Evolutionary conservation across 2,797 vertebrate genomes (phyloP).

Genomic region (Phalloptychus januarius): DNA sequence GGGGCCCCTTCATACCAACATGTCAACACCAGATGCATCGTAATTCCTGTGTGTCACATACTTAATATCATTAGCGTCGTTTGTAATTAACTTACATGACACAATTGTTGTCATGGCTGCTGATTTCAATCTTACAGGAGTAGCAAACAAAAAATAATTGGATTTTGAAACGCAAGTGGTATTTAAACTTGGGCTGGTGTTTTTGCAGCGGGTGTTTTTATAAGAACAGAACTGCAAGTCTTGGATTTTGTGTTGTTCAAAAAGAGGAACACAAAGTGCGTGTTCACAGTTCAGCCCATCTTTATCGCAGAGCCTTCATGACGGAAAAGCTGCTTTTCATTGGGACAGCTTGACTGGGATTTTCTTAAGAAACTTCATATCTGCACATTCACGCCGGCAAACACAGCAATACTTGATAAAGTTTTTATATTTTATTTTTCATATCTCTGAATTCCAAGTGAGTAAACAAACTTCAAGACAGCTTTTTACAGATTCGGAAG

Average conservation of each 20-base stretch:
- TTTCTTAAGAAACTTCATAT: slow-evolving; percentile 15
- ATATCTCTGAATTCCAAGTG: slow-evolving; percentile 1
- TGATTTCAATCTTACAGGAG: too few relatives aligned
- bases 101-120: too few relatives aligned
- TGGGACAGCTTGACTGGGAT: not conserved
- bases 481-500: slow-evolving; percentile 11
- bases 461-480: slow-evolving; percentile 15
- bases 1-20: too few relatives aligned
- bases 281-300: not conserved
- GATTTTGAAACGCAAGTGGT: too few relatives aligned
- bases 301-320: not conserved
- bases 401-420: slow-evolving; percentile 3
- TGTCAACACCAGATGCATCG: too few relatives aligned
- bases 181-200: too few relatives aligned
- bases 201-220: not conserved
- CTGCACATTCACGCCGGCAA: not conserved
- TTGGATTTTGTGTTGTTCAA: not conserved
- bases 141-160: too few relatives aligned
- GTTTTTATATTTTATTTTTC: not conserved
- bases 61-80: too few relatives aligned
- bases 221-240: not conserved
- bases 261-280: not conserved
- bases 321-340: not conserved
- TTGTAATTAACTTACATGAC: too few relatives aligned
- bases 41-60: too few relatives aligned